A percentile compares a stretch with the other conserved stretches of the same genome.
Evolutionary conservation across 2,797 vertebrate genomes (phyloP).

Genomic region (Gymnoscopelus microlampas): DNA sequence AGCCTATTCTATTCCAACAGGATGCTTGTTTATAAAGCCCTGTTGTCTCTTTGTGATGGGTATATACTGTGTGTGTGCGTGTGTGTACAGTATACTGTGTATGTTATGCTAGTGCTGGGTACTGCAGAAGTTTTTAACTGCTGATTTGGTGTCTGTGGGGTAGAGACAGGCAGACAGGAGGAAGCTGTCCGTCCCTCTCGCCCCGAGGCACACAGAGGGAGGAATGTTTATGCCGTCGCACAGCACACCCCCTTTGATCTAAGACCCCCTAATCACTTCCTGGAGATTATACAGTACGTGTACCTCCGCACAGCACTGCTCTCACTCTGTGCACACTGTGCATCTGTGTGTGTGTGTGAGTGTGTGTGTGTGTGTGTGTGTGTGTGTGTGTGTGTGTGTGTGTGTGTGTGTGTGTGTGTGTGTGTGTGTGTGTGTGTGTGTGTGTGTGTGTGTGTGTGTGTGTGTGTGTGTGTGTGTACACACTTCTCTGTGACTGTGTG

Average conservation of each 20-base stretch:
- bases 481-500: conserved; percentile 5
- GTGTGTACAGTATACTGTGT: background rate
- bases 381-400: background rate
- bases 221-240: conserved; percentile 62
- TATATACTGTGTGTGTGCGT: conserved; percentile 3
- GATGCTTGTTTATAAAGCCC: too few species aligned
- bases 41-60: background rate
- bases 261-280: conserved; percentile 73
- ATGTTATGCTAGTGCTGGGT: background rate
- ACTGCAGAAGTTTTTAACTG: too few species aligned
- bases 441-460: conserved; percentile 7
- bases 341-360: background rate
- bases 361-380: background rate
- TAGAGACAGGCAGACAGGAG: conserved; percentile 33
- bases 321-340: conserved; percentile 12
- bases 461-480: background rate
- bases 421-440: background rate
- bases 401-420: conserved; percentile 8
- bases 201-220: conserved; percentile 47
- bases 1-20: too few species aligned
- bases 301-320: conserved; percentile 63
- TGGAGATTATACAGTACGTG: conserved; percentile 75
- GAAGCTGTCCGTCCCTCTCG: conserved; percentile 37
- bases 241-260: conserved; percentile 66
- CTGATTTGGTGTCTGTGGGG: background rate